A percentile compares a stretch with the other conserved stretches of the same genome.
Conservation (phyloP, 2,113 vertebrate genomes). For the Eidolon helvum region DNA sequence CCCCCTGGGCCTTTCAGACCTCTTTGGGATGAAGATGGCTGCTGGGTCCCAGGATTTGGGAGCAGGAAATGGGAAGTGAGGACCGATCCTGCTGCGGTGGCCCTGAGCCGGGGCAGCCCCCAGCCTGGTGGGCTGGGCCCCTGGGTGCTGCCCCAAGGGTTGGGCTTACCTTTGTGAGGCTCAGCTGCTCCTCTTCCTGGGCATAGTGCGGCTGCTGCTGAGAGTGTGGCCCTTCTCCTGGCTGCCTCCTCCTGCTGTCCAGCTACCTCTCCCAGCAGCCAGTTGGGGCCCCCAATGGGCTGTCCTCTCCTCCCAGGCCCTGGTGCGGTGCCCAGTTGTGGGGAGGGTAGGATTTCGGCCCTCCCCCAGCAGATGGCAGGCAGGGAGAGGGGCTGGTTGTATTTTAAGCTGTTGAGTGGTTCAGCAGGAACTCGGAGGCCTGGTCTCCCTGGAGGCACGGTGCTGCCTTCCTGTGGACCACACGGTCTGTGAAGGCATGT, state of each 20-base stretch:
- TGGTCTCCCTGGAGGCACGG: background rate
- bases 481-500: constrained; percentile 10
- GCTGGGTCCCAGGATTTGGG: background rate
- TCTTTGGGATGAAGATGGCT: background rate
- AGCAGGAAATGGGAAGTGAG: background rate
- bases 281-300: background rate
- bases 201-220: background rate
- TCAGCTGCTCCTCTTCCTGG: background rate
- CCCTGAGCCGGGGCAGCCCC: background rate
- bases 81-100: rapidly evolving
- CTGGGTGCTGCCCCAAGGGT: background rate
- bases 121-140: background rate
- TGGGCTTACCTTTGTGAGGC: constrained; percentile 36
- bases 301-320: background rate
- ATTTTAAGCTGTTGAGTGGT: constrained; percentile 75
- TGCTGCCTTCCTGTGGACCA: constrained; percentile 11
- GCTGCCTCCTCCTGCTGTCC: background rate
- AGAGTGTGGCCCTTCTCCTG: background rate
- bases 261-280: background rate
- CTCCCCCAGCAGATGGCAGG: constrained; percentile 59
- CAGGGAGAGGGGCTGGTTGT: constrained; percentile 46
- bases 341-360: constrained; percentile 63
- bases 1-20: background rate
- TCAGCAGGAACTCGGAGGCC: constrained; percentile 67
- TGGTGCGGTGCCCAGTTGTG: background rate